These are phyloP conservation scores for Pipistrellus nathusii DNA, from an alignment of 2,797 vertebrate genomes.

Conservation along the genomic window DNA sequence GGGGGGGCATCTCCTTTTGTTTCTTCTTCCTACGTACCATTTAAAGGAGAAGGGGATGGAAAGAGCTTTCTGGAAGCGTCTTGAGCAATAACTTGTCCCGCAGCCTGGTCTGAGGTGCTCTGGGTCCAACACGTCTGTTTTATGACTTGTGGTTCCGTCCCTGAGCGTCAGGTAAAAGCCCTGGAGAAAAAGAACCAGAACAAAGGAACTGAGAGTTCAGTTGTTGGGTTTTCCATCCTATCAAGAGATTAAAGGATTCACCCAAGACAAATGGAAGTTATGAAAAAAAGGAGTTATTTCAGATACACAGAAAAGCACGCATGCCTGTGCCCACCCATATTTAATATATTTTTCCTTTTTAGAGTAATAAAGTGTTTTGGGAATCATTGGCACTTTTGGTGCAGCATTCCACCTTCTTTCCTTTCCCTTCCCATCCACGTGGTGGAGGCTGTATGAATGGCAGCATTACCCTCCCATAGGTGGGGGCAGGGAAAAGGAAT, in stretches of 20 bases:
- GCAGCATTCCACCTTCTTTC: neutral
- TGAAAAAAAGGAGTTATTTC: neutral
- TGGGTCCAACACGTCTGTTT: neutral
- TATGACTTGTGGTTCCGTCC: neutral
- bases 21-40: constrained; percentile 69
- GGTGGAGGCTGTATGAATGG: neutral
- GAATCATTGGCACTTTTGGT: neutral
- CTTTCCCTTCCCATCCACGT: neutral
- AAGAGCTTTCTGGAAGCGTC: constrained; percentile 64
- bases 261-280: neutral
- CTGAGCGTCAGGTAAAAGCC: neutral
- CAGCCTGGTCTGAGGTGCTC: neutral
- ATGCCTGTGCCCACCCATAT: neutral
- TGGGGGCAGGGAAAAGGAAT: neutral
- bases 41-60: constrained; percentile 80
- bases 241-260: neutral
- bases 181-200: neutral
- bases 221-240: neutral
- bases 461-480: neutral
- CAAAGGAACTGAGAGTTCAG: neutral
- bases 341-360: neutral
- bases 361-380: neutral
- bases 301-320: neutral
- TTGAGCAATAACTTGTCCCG: neutral
- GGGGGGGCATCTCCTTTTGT: constrained; percentile 81